Evolutionary conservation across 2,113 vertebrate species (phyloP).

Genomic region (Ptilonorhynchus violaceus): DNA sequence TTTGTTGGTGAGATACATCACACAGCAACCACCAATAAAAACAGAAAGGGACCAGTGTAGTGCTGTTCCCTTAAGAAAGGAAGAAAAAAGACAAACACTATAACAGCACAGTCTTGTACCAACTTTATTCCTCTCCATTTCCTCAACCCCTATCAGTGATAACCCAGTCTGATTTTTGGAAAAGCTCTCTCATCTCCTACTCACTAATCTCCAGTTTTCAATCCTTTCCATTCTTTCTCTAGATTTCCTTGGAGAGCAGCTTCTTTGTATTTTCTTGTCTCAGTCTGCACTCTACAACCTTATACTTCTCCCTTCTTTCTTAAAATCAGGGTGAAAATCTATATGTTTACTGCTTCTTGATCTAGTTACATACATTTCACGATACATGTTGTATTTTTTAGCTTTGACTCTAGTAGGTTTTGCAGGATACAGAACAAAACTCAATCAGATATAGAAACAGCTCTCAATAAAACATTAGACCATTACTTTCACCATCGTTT

Average conservation of each 20-base stretch:
- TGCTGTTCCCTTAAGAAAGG: background rate
- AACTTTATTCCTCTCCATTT: background rate
- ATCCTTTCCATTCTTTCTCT: background rate
- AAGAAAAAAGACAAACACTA: background rate
- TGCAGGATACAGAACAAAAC: background rate
- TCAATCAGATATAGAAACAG: background rate
- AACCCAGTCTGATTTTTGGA: background rate
- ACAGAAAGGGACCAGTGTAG: background rate
- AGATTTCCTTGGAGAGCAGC: background rate
- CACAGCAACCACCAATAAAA: background rate
- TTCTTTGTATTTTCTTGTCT: background rate
- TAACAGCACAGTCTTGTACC: background rate
- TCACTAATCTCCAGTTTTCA: background rate
- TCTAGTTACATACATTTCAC: background rate
- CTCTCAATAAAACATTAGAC: background rate
- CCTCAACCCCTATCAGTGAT: background rate
- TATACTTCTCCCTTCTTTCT: background rate
- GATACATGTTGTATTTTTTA: background rate
- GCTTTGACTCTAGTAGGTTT: background rate
- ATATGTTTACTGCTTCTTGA: background rate
- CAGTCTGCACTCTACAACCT: background rate
- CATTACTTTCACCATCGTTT: background rate
- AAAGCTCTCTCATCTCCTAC: background rate
- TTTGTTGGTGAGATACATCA: background rate
- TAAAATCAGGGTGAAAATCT: background rate